A percentile compares a stretch with the other conserved stretches of the same genome.
Evolutionary conservation across 2,113 vertebrate genomes (phyloP).

Genomic region (Ophthalmolycus amberensis): DNA sequence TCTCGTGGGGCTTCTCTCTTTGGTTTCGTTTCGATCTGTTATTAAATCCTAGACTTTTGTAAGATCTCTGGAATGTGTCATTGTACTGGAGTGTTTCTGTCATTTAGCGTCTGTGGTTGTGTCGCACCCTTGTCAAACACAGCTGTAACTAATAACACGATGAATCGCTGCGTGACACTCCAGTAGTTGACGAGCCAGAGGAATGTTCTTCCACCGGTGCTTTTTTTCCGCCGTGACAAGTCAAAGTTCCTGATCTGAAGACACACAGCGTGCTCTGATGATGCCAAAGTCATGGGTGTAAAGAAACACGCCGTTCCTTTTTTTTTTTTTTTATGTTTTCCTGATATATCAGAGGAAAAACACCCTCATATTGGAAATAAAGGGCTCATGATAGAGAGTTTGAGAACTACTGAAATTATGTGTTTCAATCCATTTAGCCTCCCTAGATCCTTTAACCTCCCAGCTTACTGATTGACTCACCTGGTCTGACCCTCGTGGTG

Average conservation of each 20-base stretch:
- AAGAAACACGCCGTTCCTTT: neutral
- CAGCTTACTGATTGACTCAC: slow-evolving; percentile 3
- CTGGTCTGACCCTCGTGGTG: neutral
- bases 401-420: neutral
- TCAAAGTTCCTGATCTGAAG: neutral
- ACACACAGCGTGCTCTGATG: neutral
- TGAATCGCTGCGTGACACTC: neutral
- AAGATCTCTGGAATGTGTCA: neutral
- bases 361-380: neutral
- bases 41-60: neutral
- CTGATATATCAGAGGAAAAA: neutral
- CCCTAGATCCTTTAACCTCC: no score
- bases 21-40: neutral
- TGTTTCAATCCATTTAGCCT: neutral
- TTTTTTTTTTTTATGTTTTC: neutral
- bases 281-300: neutral
- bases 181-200: neutral
- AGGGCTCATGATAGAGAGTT: neutral
- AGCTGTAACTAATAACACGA: neutral
- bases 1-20: neutral
- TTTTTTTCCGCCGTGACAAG: neutral
- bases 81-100: neutral
- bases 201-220: neutral
- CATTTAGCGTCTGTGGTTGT: neutral
- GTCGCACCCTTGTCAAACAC: neutral